Evolutionary conservation across 2,113 vertebrate genomes (phyloP), one percentile per base, ranked within the genome.

Genomic region (Lates calcarifer): DNA sequence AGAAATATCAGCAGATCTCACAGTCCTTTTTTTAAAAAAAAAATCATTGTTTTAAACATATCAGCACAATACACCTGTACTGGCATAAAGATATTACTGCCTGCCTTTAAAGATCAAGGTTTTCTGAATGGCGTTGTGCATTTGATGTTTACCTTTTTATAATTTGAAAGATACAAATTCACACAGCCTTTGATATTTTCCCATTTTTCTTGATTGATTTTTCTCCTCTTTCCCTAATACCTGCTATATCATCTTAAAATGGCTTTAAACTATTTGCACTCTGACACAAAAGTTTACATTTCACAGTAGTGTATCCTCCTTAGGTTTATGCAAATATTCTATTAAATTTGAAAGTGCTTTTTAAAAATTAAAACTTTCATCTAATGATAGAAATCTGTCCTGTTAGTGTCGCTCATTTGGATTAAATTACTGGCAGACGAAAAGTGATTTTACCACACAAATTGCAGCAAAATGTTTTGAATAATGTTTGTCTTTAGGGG

Each of bases 181-280:
- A 72, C 39, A 53, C 39, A 74, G 20, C 51, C 17, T 61, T 41
- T 53, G 26, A 70, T 41, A 47, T 64, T 62, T 55, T 31, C 45
- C 35, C 45, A 28, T 55, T 72, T 72, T 79, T 33, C 4, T 33
- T 43, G 20, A 70, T 43, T 26, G 35, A 49, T 31, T 26, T 35
- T 15, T n/a, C n/a, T n/a, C n/a, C 9, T 13, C 7, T 47, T 37
- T 35, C 17, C 33, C 8, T n/a, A 71, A 45, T 35, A 55, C 17
- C 56, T 3, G 9, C 39, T 78, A 10, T 67, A 14, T 67, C 57
- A 33, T 81, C 14, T 60, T 58, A 69, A 75, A 71, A 69, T 74
- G 67, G 74, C 70, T 86, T 88, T 81, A 85, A 82, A 71, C 9
- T 22, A 69, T 89, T 87, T 90, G 86, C 86, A 89, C 87, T 89